phyloP scores from a whole-genome alignment of 2,888 invertebrate genomes.

The Sarcophaga carnaria region DNA sequence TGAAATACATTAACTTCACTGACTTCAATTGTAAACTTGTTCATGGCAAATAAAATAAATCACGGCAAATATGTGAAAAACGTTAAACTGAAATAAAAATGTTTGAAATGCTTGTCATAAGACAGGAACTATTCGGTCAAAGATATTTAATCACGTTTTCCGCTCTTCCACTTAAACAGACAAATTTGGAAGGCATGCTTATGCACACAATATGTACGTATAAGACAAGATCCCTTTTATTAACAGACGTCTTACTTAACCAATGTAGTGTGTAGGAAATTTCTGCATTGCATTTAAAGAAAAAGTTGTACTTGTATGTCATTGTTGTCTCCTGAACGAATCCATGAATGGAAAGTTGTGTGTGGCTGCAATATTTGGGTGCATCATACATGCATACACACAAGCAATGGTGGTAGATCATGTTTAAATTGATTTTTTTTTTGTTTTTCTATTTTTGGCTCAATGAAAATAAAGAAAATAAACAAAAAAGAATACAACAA shows the following conservation, averaged over 20 bases:
- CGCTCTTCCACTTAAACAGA: neutral
- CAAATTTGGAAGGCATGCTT: neutral
- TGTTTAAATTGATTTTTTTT: neutral
- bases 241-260: neutral
- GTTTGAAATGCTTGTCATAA: neutral
- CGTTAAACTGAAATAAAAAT: neutral
- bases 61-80: neutral
- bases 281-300: neutral
- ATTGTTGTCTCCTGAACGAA: slow-evolving; percentile 21
- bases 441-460: neutral
- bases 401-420: slow-evolving; percentile 6
- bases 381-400: slow-evolving; percentile 24
- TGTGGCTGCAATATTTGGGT: slow-evolving; percentile 16
- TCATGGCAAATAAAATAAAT: neutral
- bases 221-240: neutral
- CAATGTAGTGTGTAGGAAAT: slow-evolving; percentile 14
- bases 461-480: neutral
- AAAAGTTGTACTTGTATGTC: slow-evolving; percentile 22
- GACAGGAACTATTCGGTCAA: neutral
- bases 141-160: neutral
- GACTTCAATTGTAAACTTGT: neutral
- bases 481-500: slow-evolving; percentile 17
- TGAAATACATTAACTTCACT: neutral
- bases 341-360: slow-evolving; percentile 28
- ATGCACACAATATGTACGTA: neutral